Base-by-base conservation (phyloP, 2,113 vertebrate species). In the Notothenia coriiceps region DNA sequence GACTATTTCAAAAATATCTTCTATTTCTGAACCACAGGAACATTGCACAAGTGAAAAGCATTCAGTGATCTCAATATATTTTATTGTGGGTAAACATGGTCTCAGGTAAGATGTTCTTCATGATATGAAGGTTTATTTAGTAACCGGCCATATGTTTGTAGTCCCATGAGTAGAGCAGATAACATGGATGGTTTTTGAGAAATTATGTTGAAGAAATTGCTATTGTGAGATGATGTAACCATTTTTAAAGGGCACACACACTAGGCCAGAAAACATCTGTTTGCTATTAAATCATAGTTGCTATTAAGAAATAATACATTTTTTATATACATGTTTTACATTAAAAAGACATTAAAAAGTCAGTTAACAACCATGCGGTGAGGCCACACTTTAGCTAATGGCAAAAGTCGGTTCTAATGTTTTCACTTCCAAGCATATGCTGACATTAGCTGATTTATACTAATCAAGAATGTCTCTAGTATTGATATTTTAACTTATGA, bases 1-100 rank as follows among this genome's bases (percentile, higher is more conserved):
- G 74, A 84, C 68, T 25, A 17, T 76, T 70, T 57, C 51, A 85
- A 80, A 82, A 80, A 85, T 44, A 10, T 25, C 59, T 69, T 71
- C 14, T 61, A 47, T 78, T 83, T 50, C 68, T 29, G 49, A 70
- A 10, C 74, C 46, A 18, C 35, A 49, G 66, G 51, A 74, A 43
- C 29, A n/a, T 65, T 44, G 52, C 57, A 55, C 6, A 0, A 14
- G 29, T 69, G 65, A 55, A 56, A 67, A 76, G 44, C 51, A 83
- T 65, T 20, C 63, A 33, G 4, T 44, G 63, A 86, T 80, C 61
- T 64, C 20, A 5, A 47, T 57, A 78, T 80, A 29, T 79, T 77
- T 77, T 68, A 33, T 49, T 59, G 18, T 54, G 54, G 20, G 69
- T 81, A 83, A 89, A 83, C 73, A 68, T 70, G 69, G 55, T 59